Base-by-base conservation (phyloP, 2,797 vertebrate genomes). In the Hoplostethus atlanticus region DNA sequence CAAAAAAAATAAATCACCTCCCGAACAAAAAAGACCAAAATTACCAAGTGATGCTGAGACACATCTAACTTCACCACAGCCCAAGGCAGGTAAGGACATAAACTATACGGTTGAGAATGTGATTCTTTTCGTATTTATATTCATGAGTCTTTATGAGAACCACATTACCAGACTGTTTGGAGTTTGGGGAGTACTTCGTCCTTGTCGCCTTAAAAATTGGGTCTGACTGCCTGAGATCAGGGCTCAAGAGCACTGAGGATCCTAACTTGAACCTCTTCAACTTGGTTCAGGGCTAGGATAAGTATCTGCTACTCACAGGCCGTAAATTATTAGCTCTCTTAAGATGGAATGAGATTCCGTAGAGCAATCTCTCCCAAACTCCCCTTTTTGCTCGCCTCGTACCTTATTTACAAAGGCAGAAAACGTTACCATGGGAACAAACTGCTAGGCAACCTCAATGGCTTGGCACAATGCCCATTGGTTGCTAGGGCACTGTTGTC, bases 401-500 rank as follows among this genome's bases (percentile, higher is more conserved):
- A 91, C 86, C 91, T 92, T 93, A 94, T 94, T 94, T 93, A 92
- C 94, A 93, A 93, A 92, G 91, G 91, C 91, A 93, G 93, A 94
- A 89, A 90, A 85, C 4, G 94, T 95, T 93, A 87, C 94, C 91
- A 95, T 95, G 92, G 94, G 84, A 95, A 95, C 94, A 91, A 82
- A 89, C 85, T 91, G 93, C 91, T 84, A 93, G 91, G 93, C 93
- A 94, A 94, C 92, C 89, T 93, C 89, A 78, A 83, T 92, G 89
- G 89, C 90, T 94, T 95, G 94, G 94, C 94, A 94, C 87, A 76
- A 91, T 93, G 94, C 94, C 94, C 94, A 88, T 72, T 84, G 90
- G 94, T 95, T 95, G 93, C 94, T 95, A 95, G 93, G 93, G 93
- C 93, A 94, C 90, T 84, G 90, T 91, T 92, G 91, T 94, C 88